A percentile compares a stretch with the other conserved stretches of the same genome.
Evolutionary conservation across 2,888 invertebrate genomes (phyloP).

Genomic region (Chironomus tentans): DNA sequence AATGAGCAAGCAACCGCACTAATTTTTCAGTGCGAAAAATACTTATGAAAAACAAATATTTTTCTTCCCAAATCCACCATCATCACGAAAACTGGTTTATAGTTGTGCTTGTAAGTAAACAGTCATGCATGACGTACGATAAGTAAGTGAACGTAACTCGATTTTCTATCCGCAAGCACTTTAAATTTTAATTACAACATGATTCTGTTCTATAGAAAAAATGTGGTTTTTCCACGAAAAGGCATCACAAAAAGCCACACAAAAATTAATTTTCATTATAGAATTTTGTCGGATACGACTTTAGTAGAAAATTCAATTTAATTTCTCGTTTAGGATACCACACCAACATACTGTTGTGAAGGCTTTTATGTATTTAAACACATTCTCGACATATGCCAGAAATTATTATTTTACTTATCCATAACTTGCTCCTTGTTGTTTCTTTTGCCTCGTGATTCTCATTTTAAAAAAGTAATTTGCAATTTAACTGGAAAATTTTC

Average conservation of each 20-base stretch:
- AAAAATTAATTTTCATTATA: constrained; percentile 6
- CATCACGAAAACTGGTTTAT: no score
- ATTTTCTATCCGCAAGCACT: background rate
- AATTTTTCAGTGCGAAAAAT: no score
- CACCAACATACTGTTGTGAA: background rate
- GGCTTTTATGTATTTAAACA: background rate
- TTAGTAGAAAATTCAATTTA: background rate
- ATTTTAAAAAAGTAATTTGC: no score
- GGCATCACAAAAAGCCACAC: background rate
- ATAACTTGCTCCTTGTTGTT: no score
- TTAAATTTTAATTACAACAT: constrained; percentile 5
- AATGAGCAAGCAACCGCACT: no score
- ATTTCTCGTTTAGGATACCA: background rate
- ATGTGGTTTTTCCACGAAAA: background rate
- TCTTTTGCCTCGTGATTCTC: no score
- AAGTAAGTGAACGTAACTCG: background rate
- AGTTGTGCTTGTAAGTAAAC: no score
- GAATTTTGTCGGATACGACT: background rate
- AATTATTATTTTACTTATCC: background rate
- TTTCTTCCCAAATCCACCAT: no score
- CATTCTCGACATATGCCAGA: background rate
- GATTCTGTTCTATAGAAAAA: background rate
- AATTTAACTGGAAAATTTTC: background rate
- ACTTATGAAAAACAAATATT: no score
- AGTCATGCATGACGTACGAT: background rate